These are phyloP conservation scores for Callopanchax toddi DNA, from an alignment of 2,113 vertebrate species.

Conservation along the genomic window DNA sequence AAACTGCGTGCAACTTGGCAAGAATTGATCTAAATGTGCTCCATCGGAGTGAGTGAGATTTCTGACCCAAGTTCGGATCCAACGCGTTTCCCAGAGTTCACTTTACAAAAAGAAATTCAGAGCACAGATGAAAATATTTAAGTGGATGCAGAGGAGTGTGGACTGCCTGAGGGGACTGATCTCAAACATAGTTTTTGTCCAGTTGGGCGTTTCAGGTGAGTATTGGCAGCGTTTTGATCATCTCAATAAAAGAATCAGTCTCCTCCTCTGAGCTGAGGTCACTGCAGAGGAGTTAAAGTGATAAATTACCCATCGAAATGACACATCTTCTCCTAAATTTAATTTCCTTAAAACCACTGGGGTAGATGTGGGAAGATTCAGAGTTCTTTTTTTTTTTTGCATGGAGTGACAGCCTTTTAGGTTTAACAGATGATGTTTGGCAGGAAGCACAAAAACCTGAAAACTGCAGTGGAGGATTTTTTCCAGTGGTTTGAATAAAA, in stretches of 20 bases:
- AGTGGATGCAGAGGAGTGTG: neutral
- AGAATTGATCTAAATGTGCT: neutral
- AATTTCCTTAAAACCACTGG: slow-evolving; percentile 21
- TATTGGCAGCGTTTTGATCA: neutral
- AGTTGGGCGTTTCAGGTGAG: slow-evolving; percentile 1
- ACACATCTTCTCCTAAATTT: slow-evolving; percentile 7
- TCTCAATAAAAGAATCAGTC: slow-evolving; percentile 1
- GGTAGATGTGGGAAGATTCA: neutral
- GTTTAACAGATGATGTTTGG: neutral
- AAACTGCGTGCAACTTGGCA: neutral
- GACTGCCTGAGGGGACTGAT: neutral
- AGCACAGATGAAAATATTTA: neutral
- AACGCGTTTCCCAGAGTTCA: neutral
- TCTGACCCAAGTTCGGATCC: neutral
- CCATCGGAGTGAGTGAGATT: neutral
- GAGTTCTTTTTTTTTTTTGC: neutral
- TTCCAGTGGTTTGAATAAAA: slow-evolving; percentile 1
- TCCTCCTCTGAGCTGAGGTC: slow-evolving; percentile 22
- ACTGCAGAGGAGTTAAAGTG: slow-evolving; percentile 17
- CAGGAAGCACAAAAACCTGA: slow-evolving; percentile 8
- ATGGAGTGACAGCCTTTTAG: slow-evolving; percentile 6
- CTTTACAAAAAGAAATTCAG: too few species aligned
- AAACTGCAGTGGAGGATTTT: neutral
- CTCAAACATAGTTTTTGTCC: neutral
- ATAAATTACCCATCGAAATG: slow-evolving; percentile 25